Evolutionary conservation across 2,113 vertebrate species (phyloP).

Genomic region (Rhizomys pruinosus): DNA sequence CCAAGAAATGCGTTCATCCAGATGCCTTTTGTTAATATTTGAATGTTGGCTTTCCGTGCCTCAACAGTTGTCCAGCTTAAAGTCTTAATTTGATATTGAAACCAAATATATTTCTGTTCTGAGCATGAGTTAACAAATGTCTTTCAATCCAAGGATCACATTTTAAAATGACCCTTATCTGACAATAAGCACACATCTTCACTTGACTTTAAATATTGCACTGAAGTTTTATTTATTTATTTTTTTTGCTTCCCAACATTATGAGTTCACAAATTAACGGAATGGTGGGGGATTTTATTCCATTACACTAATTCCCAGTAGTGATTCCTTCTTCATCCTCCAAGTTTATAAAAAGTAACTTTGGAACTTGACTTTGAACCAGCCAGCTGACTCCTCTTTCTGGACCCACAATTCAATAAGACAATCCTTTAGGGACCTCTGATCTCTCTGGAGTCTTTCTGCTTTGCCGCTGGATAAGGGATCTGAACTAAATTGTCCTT

Average conservation of each 20-base stretch:
- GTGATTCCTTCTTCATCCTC: constrained; percentile 49
- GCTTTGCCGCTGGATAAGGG: background rate
- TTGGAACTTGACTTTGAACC: constrained; percentile 24
- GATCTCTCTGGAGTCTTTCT: constrained; percentile 8
- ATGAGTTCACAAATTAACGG: constrained; percentile 48
- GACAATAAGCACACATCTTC: constrained; percentile 21
- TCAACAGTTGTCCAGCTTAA: constrained; percentile 18
- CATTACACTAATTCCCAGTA: background rate
- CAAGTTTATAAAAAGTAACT: constrained; percentile 62
- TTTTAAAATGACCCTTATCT: constrained; percentile 24
- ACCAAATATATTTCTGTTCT: background rate
- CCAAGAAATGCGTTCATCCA: background rate
- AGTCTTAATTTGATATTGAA: background rate
- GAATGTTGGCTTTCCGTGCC: constrained; percentile 4
- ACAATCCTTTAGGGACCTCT: constrained; percentile 1
- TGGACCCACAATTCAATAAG: background rate
- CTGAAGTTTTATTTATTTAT: background rate
- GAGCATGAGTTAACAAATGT: background rate
- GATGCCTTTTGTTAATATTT: background rate
- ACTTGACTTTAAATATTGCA: background rate
- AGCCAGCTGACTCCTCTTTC: constrained; percentile 56
- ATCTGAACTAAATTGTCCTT: background rate
- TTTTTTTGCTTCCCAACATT: background rate
- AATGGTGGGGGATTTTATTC: background rate
- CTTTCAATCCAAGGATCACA: background rate